A percentile compares a stretch with the other conserved stretches of the same genome.
These are phyloP conservation scores for Recurvirostra avosetta DNA, from an alignment of 2,113 vertebrate species.

Conservation along the genomic window DNA sequence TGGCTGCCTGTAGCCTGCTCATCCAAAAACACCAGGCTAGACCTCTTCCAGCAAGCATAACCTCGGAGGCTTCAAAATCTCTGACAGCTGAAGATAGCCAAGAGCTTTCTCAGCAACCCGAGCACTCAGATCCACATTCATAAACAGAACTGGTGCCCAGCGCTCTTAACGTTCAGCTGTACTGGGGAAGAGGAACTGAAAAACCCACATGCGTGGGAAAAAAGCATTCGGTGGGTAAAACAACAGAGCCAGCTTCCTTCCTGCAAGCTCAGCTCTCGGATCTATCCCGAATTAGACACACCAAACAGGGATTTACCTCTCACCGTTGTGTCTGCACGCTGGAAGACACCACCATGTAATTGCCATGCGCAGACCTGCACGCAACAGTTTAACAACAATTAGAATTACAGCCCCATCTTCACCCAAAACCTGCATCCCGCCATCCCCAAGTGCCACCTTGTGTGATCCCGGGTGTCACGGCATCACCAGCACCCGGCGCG, in stretches of 20 bases:
- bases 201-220: background rate
- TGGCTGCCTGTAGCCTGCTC: background rate
- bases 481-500: rapidly evolving
- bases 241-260: background rate
- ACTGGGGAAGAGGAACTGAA: background rate
- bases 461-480: rapidly evolving
- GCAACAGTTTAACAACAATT: rapidly evolving
- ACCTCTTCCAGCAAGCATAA: background rate
- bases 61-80: background rate
- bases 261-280: background rate
- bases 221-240: background rate
- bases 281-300: background rate
- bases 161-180: background rate
- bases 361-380: rapidly evolving
- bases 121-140: background rate
- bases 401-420: background rate
- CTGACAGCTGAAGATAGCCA: background rate
- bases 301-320: background rate
- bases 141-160: background rate
- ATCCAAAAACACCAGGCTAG: rapidly evolving
- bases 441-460: rapidly evolving
- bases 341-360: background rate
- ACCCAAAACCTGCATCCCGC: background rate
- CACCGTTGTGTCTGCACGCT: rapidly evolving
- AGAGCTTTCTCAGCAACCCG: background rate